Evolutionary conservation across 2,113 vertebrate species (phyloP).

Genomic region (Shinisaurus crocodilurus): DNA sequence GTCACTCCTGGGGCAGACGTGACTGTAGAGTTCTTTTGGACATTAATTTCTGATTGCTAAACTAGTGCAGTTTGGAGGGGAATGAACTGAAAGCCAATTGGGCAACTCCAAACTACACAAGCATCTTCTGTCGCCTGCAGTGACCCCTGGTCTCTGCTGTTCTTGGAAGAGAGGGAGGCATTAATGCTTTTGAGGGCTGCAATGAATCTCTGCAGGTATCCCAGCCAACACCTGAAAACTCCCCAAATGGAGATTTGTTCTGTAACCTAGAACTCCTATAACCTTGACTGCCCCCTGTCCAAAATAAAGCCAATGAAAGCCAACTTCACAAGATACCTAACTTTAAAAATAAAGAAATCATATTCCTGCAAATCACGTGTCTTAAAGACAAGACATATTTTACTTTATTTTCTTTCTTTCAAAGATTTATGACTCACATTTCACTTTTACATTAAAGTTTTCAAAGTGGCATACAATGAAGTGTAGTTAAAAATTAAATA

Average conservation of each 20-base stretch:
- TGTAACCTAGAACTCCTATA: too few species aligned
- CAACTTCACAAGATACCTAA: background rate
- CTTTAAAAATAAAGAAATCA: too few species aligned
- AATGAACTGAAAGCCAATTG: background rate
- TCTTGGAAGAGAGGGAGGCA: too few species aligned
- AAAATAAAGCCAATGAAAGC: background rate
- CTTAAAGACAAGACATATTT: background rate
- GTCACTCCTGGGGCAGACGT: background rate
- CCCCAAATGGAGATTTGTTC: too few species aligned
- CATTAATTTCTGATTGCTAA: background rate
- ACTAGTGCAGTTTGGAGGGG: background rate
- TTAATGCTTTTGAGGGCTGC: too few species aligned
- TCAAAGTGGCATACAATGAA: background rate
- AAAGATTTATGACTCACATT: background rate
- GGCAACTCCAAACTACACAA: background rate
- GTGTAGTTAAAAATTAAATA: background rate
- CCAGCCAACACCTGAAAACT: too few species aligned
- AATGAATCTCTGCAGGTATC: too few species aligned
- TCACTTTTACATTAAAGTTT: background rate
- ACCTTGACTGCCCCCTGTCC: too few species aligned
- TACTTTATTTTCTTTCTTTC: background rate
- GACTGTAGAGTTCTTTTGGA: background rate
- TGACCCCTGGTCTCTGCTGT: background rate
- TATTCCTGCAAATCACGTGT: background rate
- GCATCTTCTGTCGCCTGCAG: background rate